Percentiles rank a stretch among this genome's conserved stretches.
Evolutionary conservation across 2,797 vertebrate species (phyloP).

Genomic region (Sebastes taczanowskii): DNA sequence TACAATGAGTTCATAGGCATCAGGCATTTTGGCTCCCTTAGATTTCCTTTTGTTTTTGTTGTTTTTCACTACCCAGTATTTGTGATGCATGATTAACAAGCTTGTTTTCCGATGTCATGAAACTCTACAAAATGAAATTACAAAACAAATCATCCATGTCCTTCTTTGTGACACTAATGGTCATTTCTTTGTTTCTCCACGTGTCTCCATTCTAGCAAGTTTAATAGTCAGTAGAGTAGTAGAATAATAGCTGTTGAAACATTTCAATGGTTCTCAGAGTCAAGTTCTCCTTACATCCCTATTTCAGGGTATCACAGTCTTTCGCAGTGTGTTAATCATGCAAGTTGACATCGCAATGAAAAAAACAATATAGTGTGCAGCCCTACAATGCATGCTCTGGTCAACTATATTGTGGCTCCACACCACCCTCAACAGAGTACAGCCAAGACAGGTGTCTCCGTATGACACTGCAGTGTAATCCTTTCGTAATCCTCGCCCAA

Average conservation of each 20-base stretch:
- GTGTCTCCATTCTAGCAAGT: background rate
- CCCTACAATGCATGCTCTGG: conserved; percentile 12
- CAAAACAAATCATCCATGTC: background rate
- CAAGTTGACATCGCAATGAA: background rate
- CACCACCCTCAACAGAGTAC: background rate
- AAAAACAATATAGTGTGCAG: background rate
- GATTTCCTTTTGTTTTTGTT: background rate
- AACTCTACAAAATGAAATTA: background rate
- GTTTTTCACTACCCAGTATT: background rate
- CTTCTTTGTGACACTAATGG: background rate
- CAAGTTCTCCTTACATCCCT: no score
- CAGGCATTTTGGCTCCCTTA: background rate
- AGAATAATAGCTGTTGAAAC: background rate
- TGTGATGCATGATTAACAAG: background rate
- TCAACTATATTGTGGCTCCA: conserved; percentile 7
- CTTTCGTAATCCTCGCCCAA: conserved; percentile 59
- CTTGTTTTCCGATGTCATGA: background rate
- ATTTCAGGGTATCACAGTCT: background rate
- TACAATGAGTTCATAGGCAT: background rate
- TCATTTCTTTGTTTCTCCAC: background rate
- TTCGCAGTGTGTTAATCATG: background rate
- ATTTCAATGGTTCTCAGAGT: background rate
- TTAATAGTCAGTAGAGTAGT: background rate
- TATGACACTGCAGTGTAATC: conserved; percentile 64
- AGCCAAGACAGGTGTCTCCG: conserved; percentile 57